Evolutionary conservation across 2,797 vertebrate species (phyloP), one percentile per base, ranked within the genome.

Genomic region (Remorina albescens): DNA sequence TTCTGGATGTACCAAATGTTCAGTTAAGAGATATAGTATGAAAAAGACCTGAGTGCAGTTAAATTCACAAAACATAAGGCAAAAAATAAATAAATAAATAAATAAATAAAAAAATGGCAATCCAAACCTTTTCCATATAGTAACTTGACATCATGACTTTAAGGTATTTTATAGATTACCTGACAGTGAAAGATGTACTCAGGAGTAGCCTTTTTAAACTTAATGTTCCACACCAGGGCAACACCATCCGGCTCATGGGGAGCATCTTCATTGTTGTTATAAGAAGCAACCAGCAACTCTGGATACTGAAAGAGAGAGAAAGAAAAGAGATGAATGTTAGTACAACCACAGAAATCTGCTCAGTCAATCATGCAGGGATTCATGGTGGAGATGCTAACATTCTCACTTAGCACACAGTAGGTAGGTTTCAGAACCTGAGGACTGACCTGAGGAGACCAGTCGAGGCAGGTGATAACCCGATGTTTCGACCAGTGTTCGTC

Each of bases 121-220:
- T 55, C 32, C 11, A 19, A 66, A 60, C 18, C 26, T 56, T 6
- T 32, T 47, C 30, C n/a, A 6, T 3, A 28, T 2, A 50, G 12
- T 1, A 16, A n/a, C 47, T 28, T 54, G 5, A 50, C 42, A 54
- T 32, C 34, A 36, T 36, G 10, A 7, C 30, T 6, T 30, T 30
- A 30, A 30, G 6, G 6, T 30, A 30, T 30, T 30, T 6, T 6
- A 30, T 30, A 30, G 30, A 30, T 30, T 95, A 99, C 98, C 97
- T 98, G 97, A 89, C 98, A 99, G 87, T 99, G 98, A 88, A 98
- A 99, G 91, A 99, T 94, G 82, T 99, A 99, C 74, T 99, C 98
- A 6, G 97, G 97, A 7, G 98, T 99, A 76, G 95, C 92, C 93
- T 99, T 99, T 93, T 98, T 99, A 81, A 99, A 99, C 88, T 99